These are phyloP conservation scores for Bradysia coprophila DNA, from an alignment of 1,140 invertebrate species.

Conservation along the genomic window DNA sequence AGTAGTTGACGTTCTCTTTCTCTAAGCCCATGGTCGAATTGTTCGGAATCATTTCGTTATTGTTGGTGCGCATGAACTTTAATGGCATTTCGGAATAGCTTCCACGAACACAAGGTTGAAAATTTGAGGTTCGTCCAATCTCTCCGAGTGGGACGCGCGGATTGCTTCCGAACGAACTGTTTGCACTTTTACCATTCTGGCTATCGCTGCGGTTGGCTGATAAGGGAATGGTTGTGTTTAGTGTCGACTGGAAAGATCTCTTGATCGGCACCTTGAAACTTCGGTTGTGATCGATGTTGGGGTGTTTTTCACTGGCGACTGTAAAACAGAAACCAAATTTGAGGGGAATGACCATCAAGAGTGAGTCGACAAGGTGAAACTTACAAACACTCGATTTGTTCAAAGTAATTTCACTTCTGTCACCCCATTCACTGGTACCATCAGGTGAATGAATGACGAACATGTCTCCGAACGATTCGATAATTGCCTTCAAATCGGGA, in stretches of 20 bases:
- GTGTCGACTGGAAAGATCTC: no score
- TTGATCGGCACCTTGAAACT: neutral
- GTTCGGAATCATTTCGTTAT: no score
- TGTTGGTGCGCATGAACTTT: no score
- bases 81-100: neutral
- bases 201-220: neutral
- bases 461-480: slow-evolving; percentile 34
- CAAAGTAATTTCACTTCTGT: slow-evolving; percentile 13
- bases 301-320: neutral
- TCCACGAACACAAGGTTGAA: neutral
- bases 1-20: no score
- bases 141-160: neutral
- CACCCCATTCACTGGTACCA: slow-evolving; percentile 9
- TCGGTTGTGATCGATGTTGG: neutral
- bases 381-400: slow-evolving; percentile 8
- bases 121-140: neutral
- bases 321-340: neutral
- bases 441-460: slow-evolving; percentile 10
- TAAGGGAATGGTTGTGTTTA: neutral
- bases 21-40: no score
- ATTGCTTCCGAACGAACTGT: neutral
- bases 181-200: neutral
- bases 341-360: neutral
- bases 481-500: slow-evolving; percentile 25
- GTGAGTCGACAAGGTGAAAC: neutral